These are phyloP conservation scores for Clarias pachynema DNA, from an alignment of 2,797 vertebrate genomes.

Conservation along the genomic window DNA sequence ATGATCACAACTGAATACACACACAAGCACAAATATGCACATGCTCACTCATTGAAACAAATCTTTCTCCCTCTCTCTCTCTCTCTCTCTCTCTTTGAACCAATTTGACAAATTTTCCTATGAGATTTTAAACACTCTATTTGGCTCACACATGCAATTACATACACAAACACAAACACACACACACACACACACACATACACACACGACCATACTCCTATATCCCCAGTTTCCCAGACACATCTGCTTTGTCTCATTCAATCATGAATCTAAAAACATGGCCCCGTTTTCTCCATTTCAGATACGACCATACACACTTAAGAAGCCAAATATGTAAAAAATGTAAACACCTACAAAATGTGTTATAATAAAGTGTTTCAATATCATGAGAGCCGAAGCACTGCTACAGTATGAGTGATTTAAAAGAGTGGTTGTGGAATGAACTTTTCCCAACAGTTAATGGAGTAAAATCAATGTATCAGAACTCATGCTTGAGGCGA, in stretches of 20 bases:
- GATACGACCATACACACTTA: not conserved
- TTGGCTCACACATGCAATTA: slow-evolving; percentile 16
- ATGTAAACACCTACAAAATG: slow-evolving; percentile 1
- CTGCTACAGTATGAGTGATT: not conserved
- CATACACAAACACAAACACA: slow-evolving; percentile 2
- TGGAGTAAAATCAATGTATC: not conserved
- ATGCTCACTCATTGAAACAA: slow-evolving; percentile 12
- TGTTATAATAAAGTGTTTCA: not conserved
- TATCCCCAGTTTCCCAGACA: not conserved
- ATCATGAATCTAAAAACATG: slow-evolving; percentile 31
- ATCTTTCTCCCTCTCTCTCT: not conserved
- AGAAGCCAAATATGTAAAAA: not conserved
- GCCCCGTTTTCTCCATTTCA: slow-evolving; percentile 1
- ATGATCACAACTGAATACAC: not conserved
- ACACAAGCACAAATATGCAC: not conserved
- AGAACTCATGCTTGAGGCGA: not conserved
- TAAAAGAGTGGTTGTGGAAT: not conserved
- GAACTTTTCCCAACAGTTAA: not conserved
- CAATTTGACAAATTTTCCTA: slow-evolving; percentile 3
- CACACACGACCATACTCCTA: slow-evolving; percentile 1
- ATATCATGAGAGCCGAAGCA: not conserved
- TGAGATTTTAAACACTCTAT: slow-evolving; percentile 20
- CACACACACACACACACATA: slow-evolving; percentile 11
- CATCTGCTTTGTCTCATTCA: slow-evolving; percentile 34
- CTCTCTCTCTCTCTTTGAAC: not conserved